Evolutionary conservation across 2,888 invertebrate genomes (phyloP).

Genomic region (Alitta virens): DNA sequence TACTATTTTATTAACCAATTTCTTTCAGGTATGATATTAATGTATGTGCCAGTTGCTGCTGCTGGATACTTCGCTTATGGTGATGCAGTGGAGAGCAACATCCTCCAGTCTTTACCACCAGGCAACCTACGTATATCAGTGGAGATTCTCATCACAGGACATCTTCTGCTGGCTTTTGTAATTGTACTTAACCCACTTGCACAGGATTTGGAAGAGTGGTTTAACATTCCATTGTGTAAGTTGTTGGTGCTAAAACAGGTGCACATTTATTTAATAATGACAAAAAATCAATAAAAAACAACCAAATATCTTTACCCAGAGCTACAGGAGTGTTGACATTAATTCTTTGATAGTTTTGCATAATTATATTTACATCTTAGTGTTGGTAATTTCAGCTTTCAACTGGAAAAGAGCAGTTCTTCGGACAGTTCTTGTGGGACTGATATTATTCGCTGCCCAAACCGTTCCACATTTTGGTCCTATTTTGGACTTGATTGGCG

Average conservation of each 20-base stretch:
- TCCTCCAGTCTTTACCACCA: constrained; percentile 61
- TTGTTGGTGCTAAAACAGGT: too few species aligned
- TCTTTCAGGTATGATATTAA: constrained; percentile 60
- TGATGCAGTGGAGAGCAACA: constrained; percentile 70
- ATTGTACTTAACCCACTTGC: constrained; percentile 72
- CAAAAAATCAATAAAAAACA: too few species aligned
- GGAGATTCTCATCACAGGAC: constrained; percentile 66
- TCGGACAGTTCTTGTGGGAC: constrained; percentile 68
- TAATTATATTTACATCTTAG: too few species aligned
- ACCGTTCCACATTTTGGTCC: constrained; percentile 81
- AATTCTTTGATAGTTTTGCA: too few species aligned
- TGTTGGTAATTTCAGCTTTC: constrained; percentile 72
- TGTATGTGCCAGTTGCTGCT: constrained; percentile 70
- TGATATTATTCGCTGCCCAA: constrained; percentile 76
- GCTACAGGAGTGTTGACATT: too few species aligned
- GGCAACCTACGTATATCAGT: constrained; percentile 62
- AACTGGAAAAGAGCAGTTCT: constrained; percentile 71
- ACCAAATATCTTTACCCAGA: too few species aligned
- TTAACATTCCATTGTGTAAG: constrained; percentile 60
- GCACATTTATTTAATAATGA: too few species aligned
- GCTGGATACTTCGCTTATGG: constrained; percentile 69
- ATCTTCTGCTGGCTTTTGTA: constrained; percentile 68
- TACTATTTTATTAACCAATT: too few species aligned
- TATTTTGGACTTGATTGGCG: constrained; percentile 82
- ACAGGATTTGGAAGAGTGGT: constrained; percentile 76